phyloP scores from a whole-genome alignment of 2,797 vertebrate species.

The Enteromius thamalakanensis region DNA sequence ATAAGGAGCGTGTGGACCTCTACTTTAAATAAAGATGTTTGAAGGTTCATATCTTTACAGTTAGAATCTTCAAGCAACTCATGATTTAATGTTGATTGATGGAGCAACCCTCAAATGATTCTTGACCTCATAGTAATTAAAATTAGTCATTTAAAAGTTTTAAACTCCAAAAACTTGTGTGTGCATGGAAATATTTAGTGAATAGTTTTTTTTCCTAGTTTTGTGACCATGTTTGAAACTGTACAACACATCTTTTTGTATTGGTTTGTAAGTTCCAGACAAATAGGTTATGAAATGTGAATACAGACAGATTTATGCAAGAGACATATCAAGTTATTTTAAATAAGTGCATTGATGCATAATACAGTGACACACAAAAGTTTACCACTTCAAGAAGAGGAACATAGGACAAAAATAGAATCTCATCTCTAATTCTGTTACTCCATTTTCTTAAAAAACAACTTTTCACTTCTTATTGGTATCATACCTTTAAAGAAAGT shows the following conservation, averaged over 20 bases:
- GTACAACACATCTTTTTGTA: not conserved
- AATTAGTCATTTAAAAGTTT: not conserved
- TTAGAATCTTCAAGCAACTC: not conserved
- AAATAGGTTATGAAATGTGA: not conserved
- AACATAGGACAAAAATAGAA: not conserved
- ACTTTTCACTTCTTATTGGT: not conserved
- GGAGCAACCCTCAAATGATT: not conserved
- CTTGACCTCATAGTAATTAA: not conserved
- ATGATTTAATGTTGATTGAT: not conserved
- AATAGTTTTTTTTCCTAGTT: not conserved
- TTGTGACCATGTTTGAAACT: slow-evolving; percentile 5
- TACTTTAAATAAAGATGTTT: slow-evolving; percentile 22
- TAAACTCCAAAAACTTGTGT: not conserved
- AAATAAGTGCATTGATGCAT: not conserved
- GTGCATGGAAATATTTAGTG: not conserved
- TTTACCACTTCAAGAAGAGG: not conserved
- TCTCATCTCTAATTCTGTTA: not conserved
- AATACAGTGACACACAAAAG: not conserved
- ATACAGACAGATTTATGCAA: slow-evolving; percentile 18
- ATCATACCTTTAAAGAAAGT: not conserved
- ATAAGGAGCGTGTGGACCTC: slow-evolving; percentile 31
- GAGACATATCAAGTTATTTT: not conserved
- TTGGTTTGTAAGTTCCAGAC: not conserved
- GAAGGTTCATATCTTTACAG: slow-evolving; percentile 6
- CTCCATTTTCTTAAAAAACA: not conserved